Evolutionary conservation across 1,140 invertebrate species (phyloP), one percentile per base, ranked within the genome.

Genomic region (Alviniconcha marisindica): DNA sequence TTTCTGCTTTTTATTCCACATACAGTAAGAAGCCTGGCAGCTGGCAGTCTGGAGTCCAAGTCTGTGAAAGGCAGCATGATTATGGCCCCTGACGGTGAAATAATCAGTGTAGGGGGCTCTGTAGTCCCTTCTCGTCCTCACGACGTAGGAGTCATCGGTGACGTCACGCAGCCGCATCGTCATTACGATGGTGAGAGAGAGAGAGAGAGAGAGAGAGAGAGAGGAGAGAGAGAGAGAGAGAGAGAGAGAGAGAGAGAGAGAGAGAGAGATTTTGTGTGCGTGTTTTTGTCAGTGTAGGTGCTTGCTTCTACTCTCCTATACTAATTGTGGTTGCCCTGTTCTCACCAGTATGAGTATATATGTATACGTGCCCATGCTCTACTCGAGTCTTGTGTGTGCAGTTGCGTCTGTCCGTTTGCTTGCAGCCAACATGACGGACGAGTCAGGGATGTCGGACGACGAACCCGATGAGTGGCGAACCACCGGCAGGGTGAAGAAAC

Each of bases 31-130:
- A 80, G 78, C 77, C 33, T 56, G 78, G 44, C 85, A 87, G 87
- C 88, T 48, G 88, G 89, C 82, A 89, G 90, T 84, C 24, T 81
- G 28, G 78, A 80, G 38, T 76, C 73, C 73, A 76, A 87, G 31
- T 90, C 91, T 0, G 48, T 84, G 21, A 90, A 89, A 73, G 91
- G 91, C 60, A 91, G 91, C 79, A 85, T 90, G 31, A 87, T 92
- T 31, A 88, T 87, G 83, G 91, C 88, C 36, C 91, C 91, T 69
- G 91, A 90, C 81, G 91, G 91, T 38, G 88, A 91, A 44, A 85
- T 90, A 28, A 90, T 92, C 63, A 90, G 85, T 85, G 88, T 91
- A n/a, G 90, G 91, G 14, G 89, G 90, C 33, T 83, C 88, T 24
- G 88, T 91, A 15, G 84, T 79, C 21, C 77, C 77, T 21, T 76